Evolutionary conservation across 2,888 invertebrate genomes (phyloP).

Genomic region (Tortricodes alternella): DNA sequence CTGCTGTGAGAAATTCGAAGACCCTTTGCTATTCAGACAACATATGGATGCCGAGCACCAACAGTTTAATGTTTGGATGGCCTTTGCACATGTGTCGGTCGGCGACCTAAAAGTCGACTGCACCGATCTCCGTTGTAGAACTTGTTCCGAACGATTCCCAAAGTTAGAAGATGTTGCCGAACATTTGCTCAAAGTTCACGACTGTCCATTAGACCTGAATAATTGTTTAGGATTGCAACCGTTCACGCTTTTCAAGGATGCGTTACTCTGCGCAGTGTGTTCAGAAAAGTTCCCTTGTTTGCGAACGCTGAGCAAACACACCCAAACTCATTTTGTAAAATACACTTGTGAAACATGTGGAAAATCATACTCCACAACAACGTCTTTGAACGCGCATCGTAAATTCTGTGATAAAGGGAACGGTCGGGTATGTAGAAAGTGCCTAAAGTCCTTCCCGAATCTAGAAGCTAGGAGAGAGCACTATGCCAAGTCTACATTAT

Average conservation of each 20-base stretch:
- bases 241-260: slow-evolving; percentile 45
- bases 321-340: slow-evolving; percentile 49
- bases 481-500: slow-evolving; percentile 34
- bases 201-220: slow-evolving; percentile 40
- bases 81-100: slow-evolving; percentile 41
- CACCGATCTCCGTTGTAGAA: slow-evolving; percentile 49
- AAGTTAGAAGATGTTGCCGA: slow-evolving; percentile 42
- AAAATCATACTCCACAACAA: slow-evolving; percentile 45
- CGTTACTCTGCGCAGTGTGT: slow-evolving; percentile 46
- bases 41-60: slow-evolving; percentile 49
- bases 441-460: slow-evolving; percentile 45
- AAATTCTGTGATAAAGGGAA: slow-evolving; percentile 41
- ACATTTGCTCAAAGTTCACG: slow-evolving; percentile 47
- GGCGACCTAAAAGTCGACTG: slow-evolving; percentile 49
- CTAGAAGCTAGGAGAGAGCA: slow-evolving; percentile 44
- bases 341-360: slow-evolving; percentile 55
- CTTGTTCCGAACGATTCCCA: slow-evolving; percentile 40
- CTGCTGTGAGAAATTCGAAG: slow-evolving; percentile 43
- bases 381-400: slow-evolving; percentile 44
- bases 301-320: slow-evolving; percentile 49
- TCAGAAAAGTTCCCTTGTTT: slow-evolving; percentile 45
- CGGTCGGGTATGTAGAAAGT: slow-evolving; percentile 44
- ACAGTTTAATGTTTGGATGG: slow-evolving; percentile 40
- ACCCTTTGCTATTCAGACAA: slow-evolving; percentile 43
- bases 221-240: slow-evolving; percentile 49